Evolutionary conservation across 2,888 invertebrate genomes (phyloP).

Genomic region (Epinotia nisella): DNA sequence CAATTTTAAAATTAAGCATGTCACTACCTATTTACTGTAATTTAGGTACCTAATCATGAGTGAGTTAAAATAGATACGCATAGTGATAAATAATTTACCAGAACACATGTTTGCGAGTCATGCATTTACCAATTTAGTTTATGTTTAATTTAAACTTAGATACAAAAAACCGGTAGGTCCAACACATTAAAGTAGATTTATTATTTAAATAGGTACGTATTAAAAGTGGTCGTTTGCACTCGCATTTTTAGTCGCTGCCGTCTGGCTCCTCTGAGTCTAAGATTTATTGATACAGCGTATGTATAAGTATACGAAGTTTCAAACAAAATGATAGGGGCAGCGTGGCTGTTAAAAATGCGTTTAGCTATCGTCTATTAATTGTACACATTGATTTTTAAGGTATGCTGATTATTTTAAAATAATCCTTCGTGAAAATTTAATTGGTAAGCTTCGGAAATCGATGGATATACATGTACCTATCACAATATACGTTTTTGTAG

Average conservation of each 20-base stretch:
- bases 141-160: background rate
- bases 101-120: background rate
- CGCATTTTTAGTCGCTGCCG: background rate
- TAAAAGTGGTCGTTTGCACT: conserved; percentile 8
- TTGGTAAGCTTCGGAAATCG: conserved; percentile 3
- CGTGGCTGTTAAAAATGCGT: background rate
- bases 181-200: background rate
- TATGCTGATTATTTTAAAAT: background rate
- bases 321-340: conserved; percentile 7
- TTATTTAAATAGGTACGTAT: background rate
- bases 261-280: background rate
- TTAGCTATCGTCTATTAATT: background rate
- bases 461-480: background rate
- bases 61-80: background rate
- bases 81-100: conserved; percentile 13
- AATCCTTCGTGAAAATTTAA: background rate
- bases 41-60: background rate
- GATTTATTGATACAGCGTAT: conserved; percentile 7
- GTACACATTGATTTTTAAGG: background rate
- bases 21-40: background rate
- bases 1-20: background rate
- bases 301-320: too few relatives aligned
- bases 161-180: background rate
- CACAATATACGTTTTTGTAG: conserved; percentile 5
- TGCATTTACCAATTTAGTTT: conserved; percentile 27